A percentile compares a stretch with the other conserved stretches of the same genome.
phyloP scores from a whole-genome alignment of 1,140 invertebrate species.

The Neodiprion pinetum region DNA sequence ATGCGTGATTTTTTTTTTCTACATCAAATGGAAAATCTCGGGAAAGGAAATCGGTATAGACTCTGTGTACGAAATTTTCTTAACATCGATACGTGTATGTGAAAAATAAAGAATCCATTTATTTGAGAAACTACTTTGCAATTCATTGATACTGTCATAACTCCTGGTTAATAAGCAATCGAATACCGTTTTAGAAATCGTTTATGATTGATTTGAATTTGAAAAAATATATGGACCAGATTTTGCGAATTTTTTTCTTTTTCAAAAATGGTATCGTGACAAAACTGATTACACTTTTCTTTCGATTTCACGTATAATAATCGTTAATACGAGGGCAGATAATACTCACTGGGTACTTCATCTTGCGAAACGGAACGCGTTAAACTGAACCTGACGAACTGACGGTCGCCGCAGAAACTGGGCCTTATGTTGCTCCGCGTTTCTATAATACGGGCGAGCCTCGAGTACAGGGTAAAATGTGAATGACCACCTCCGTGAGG shows the following conservation, averaged over 20 bases:
- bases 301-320: background rate
- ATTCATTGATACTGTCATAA: too few relatives aligned
- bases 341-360: slow-evolving; percentile 1
- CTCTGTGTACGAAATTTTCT: too few relatives aligned
- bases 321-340: background rate
- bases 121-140: too few relatives aligned
- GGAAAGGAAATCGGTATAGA: too few relatives aligned
- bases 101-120: too few relatives aligned
- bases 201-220: background rate
- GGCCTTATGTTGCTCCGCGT: slow-evolving; percentile 43
- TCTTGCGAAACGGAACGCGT: background rate
- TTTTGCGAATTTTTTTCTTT: background rate
- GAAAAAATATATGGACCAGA: background rate
- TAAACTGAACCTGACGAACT: background rate
- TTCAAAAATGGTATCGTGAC: background rate
- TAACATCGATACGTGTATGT: too few relatives aligned
- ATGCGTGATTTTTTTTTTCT: too few relatives aligned
- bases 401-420: slow-evolving; percentile 51
- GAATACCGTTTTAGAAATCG: too few relatives aligned
- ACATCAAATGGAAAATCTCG: too few relatives aligned
- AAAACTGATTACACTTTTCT: background rate
- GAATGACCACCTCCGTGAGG: slow-evolving; percentile 36
- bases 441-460: slow-evolving; percentile 56
- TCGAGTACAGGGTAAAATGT: slow-evolving; percentile 29
- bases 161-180: too few relatives aligned